Conservation (phyloP, 2,113 vertebrate genomes). For the Clarias batrachus region DNA sequence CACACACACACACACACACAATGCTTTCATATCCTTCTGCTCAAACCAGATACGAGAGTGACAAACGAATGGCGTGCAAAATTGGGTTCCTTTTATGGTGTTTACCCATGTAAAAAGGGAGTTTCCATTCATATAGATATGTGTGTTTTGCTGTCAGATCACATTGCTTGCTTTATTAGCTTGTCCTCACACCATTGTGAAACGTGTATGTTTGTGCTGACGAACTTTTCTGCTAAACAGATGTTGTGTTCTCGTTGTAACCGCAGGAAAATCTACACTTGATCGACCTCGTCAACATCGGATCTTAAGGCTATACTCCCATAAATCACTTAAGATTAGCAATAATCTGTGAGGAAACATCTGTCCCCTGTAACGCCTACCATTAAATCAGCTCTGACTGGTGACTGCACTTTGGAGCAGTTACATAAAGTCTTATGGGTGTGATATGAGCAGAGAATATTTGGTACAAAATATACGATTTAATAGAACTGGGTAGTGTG, state of each 20-base stretch:
- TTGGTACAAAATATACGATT: background rate
- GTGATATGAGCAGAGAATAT: background rate
- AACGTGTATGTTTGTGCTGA: background rate
- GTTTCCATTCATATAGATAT: background rate
- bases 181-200: background rate
- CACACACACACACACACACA: background rate
- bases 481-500: background rate
- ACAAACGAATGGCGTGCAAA: background rate
- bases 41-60: background rate
- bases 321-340: background rate
- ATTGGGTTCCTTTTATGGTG: background rate
- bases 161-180: background rate
- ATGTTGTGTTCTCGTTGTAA: background rate
- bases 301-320: background rate
- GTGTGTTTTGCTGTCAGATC: background rate
- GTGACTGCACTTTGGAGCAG: background rate
- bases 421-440: background rate
- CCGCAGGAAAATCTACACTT: background rate
- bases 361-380: background rate
- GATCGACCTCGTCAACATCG: background rate
- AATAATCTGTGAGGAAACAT: background rate
- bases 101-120: background rate
- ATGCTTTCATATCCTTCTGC: slow-evolving; percentile 30
- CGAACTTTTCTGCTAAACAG: background rate
- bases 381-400: slow-evolving; percentile 10